phyloP scores from a whole-genome alignment of 1,140 invertebrate genomes.

The Leptonema lineaticorne region DNA sequence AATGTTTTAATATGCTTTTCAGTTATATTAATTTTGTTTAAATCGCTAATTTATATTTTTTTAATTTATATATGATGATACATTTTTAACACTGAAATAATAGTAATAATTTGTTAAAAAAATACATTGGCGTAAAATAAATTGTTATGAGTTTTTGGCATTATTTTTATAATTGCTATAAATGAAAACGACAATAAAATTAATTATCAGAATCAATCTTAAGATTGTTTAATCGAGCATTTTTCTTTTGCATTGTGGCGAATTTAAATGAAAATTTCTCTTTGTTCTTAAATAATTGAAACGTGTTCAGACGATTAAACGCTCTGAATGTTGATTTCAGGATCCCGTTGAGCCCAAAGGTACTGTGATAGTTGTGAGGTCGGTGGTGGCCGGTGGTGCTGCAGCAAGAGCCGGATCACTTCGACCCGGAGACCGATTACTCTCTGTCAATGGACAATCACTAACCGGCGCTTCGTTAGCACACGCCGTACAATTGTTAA shows the following conservation, averaged over 20 bases:
- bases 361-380: constrained; percentile 87
- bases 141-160: no score
- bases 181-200: neutral
- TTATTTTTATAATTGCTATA: neutral
- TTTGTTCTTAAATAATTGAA: neutral
- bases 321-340: constrained; percentile 48
- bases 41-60: no score
- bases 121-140: no score
- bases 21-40: no score
- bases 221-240: no score
- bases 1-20: no score
- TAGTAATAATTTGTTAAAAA: no score
- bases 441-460: constrained; percentile 80
- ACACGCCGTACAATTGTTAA: constrained; percentile 78
- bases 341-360: constrained; percentile 78
- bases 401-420: constrained; percentile 78
- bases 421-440: constrained; percentile 81
- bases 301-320: neutral
- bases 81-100: no score
- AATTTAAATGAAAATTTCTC: neutral
- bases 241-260: neutral
- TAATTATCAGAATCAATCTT: no score
- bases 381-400: constrained; percentile 82
- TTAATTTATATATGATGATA: no score
- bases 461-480: constrained; percentile 77